Base-by-base conservation (phyloP, 2,797 vertebrate species). In the Poeciliopsis infans region DNA sequence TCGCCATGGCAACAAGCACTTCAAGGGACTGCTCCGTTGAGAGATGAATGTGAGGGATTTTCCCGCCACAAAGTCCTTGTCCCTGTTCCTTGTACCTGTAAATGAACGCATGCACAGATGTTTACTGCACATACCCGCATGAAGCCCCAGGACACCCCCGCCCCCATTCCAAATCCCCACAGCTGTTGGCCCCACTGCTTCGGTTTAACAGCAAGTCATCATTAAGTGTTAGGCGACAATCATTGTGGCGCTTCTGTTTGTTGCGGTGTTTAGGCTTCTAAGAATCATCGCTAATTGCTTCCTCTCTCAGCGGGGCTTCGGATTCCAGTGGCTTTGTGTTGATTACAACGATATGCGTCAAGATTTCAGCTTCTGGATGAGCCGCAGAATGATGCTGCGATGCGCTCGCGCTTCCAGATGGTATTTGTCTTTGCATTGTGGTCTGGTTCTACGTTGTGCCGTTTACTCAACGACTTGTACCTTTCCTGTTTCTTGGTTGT, bases 1-100 rank as follows among this genome's bases (percentile, higher is more conserved):
- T 94, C 82, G 36, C 91, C 90, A 94, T 94, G 86, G 90, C 86
- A 94, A 94, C 90, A 74, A 91, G 87, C 90, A 85, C 85, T 49
- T 83, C 77, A 83, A 88, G 79, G 77, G 77, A 87, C 82, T 88
- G 80, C 86, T 92, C 90, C 75, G 74, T 45, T 74, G 87, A 91
- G 90, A 87, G 90, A 59, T 74, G 66, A 83, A 76, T 81, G 47
- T 1, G 71, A 83, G 76, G 82, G 83, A 70, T 85, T 89, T 82
- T 79, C 76, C 76, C 70, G 72, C 43, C 46, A 68, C 87, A 74
- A 66, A 43, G 16, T 75, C 8, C n/a, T n/a, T n/a, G n/a, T n/a
- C n/a, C n/a, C 41, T 13, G 23, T 39, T 45, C 23, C 23, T n/a
- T 43, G 23, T 43, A 4, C 46, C 16, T 61, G 25, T 49, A 66